Percentiles rank a stretch among this genome's conserved stretches.
Conservation (phyloP, 2,888 invertebrate genomes). For the Resseliella maxima region DNA sequence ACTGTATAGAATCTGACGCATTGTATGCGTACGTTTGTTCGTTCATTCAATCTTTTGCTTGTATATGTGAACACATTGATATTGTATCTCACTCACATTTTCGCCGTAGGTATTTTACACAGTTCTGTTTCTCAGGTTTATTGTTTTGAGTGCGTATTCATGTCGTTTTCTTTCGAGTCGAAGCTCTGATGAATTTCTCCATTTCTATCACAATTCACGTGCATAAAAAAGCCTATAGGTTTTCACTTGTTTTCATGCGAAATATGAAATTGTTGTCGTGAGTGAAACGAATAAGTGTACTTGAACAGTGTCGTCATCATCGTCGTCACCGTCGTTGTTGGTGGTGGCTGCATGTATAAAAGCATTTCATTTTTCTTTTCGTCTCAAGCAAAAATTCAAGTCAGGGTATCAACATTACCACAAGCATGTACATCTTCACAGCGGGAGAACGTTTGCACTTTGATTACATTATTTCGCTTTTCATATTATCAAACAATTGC, state of each 20-base stretch:
- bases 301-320: too few relatives aligned
- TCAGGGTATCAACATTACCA: neutral
- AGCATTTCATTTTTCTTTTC: neutral
- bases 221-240: neutral
- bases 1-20: too few relatives aligned
- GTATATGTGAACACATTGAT: too few relatives aligned
- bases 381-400: conserved; percentile 5
- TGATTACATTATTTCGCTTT: conserved; percentile 44
- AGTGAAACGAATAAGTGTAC: neutral
- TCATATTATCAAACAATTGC: conserved; percentile 48
- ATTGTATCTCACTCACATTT: neutral
- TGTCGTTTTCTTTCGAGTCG: neutral
- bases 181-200: neutral
- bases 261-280: neutral
- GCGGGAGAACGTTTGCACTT: conserved; percentile 27
- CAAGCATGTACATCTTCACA: neutral
- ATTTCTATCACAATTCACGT: neutral
- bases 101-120: neutral
- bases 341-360: neutral
- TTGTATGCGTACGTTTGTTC: neutral
- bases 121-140: neutral
- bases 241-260: neutral
- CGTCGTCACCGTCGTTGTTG: neutral
- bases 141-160: conserved; percentile 32
- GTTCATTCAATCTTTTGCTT: too few relatives aligned